Percentiles rank a stretch among this genome's conserved stretches.
Conservation (phyloP, 92 coral and sea anemone species). For the Siderastrea siderea region DNA sequence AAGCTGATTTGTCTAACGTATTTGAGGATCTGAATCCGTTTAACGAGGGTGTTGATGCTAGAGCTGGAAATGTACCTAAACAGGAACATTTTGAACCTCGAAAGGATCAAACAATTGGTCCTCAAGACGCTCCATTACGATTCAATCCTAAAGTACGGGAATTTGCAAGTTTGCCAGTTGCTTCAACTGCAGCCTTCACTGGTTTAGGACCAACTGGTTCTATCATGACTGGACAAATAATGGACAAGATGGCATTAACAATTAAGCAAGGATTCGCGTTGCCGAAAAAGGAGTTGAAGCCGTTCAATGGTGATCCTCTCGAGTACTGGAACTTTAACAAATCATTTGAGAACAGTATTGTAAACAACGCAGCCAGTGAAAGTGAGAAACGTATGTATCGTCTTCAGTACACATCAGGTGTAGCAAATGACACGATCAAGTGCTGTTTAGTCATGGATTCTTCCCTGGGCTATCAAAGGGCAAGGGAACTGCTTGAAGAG, state of each 20-base stretch:
- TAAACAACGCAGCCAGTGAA: background rate
- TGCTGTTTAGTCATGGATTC: slow-evolving; percentile 63
- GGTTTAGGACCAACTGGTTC: background rate
- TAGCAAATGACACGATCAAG: slow-evolving; percentile 48
- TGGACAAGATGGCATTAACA: slow-evolving; percentile 9
- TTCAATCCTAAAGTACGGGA: background rate
- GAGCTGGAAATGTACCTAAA: no score
- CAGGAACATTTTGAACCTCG: no score
- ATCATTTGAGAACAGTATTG: slow-evolving; percentile 9
- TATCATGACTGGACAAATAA: background rate
- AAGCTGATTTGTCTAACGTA: background rate
- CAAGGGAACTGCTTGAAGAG: slow-evolving; percentile 54
- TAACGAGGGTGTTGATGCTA: no score
- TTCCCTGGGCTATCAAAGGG: slow-evolving; percentile 31
- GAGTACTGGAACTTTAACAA: slow-evolving; percentile 2
- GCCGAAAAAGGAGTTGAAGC: background rate
- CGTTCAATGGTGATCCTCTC: slow-evolving; percentile 13
- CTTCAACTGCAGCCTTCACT: background rate
- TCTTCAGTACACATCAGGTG: slow-evolving; percentile 63
- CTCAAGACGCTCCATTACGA: no score
- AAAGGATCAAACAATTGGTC: no score
- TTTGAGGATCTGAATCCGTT: background rate
- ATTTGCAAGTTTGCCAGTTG: background rate
- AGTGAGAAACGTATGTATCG: slow-evolving; percentile 33
- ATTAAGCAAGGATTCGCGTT: slow-evolving; percentile 18